Conservation (phyloP, 2,113 vertebrate genomes). For the Rattus norvegicus region DNA sequence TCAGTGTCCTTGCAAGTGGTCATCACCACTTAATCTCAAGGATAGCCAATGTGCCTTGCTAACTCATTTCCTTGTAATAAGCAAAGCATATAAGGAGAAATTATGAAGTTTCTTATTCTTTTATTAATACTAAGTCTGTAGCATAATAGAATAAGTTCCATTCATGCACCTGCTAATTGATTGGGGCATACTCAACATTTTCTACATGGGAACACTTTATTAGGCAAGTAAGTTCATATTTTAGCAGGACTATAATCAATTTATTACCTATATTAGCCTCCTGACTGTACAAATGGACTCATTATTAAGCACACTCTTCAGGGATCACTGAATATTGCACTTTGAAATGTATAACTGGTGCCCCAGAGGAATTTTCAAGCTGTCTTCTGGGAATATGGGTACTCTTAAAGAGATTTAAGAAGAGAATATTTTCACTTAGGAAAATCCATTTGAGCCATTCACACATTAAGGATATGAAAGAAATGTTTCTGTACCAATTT, state of each 20-base stretch:
- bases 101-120: constrained; percentile 54
- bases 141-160: constrained; percentile 56
- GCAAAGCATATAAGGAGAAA: background rate
- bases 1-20: background rate
- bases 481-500: constrained; percentile 82
- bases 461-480: constrained; percentile 81
- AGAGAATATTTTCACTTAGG: constrained; percentile 84
- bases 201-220: constrained; percentile 70
- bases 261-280: constrained; percentile 81
- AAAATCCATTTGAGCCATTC: constrained; percentile 84
- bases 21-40: background rate
- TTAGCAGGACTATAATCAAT: constrained; percentile 81
- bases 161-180: constrained; percentile 81
- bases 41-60: background rate
- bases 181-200: constrained; percentile 73
- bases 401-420: constrained; percentile 85
- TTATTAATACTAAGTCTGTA: constrained; percentile 65
- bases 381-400: constrained; percentile 82
- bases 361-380: constrained; percentile 82
- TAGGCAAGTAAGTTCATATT: constrained; percentile 81
- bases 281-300: constrained; percentile 73
- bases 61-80: background rate
- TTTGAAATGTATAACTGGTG: constrained; percentile 84
- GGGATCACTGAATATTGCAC: constrained; percentile 84
- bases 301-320: constrained; percentile 84